Evolutionary conservation across 1,140 invertebrate species (phyloP).

Genomic region (Bradynema listronoti): DNA sequence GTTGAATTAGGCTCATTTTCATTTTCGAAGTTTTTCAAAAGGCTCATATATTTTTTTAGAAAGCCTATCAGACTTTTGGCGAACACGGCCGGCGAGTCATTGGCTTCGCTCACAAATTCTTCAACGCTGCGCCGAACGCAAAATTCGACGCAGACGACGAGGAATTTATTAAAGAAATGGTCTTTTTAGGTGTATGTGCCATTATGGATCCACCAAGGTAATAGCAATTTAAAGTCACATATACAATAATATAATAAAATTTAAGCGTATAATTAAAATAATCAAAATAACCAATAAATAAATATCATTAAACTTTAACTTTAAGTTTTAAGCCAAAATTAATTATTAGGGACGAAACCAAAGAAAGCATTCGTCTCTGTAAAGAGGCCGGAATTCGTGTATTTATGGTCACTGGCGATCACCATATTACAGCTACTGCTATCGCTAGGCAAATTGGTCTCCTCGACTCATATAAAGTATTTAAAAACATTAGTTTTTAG

Average conservation of each 20-base stretch:
- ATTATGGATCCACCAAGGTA: slow-evolving; percentile 30
- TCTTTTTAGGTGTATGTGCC: slow-evolving; percentile 29
- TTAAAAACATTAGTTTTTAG: no score
- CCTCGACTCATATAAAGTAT: no score
- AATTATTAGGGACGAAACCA: slow-evolving; percentile 36
- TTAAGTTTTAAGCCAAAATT: no score
- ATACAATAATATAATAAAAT: no score
- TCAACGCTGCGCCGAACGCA: slow-evolving; percentile 29
- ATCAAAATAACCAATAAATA: no score
- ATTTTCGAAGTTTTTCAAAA: background rate
- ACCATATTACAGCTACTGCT: slow-evolving; percentile 47
- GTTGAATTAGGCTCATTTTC: background rate
- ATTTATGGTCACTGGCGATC: slow-evolving; percentile 56
- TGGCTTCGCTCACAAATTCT: slow-evolving; percentile 41
- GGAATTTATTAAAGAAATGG: slow-evolving; percentile 24
- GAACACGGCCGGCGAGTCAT: slow-evolving; percentile 48
- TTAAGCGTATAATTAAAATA: no score
- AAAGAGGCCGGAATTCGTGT: slow-evolving; percentile 53
- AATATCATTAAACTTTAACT: no score
- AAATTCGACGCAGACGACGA: slow-evolving; percentile 27
- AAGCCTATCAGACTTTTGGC: slow-evolving; percentile 45
- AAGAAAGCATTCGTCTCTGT: slow-evolving; percentile 44
- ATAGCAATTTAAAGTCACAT: no score
- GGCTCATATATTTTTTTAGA: slow-evolving; percentile 2
- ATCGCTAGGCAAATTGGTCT: slow-evolving; percentile 52